Evolutionary conservation across 2,113 vertebrate genomes (phyloP).

Genomic region (Albula glossodonta): DNA sequence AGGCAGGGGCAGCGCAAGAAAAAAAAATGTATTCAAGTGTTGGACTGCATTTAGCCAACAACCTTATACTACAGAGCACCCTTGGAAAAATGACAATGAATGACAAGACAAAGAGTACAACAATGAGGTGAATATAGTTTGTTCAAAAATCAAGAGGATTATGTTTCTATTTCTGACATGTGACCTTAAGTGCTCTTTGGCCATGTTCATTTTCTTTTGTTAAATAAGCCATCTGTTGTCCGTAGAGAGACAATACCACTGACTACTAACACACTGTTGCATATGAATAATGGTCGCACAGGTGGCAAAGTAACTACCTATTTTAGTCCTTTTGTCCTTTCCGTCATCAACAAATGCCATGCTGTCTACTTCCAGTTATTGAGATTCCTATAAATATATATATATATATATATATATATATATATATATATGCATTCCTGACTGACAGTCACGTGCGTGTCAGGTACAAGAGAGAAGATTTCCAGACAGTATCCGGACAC

Average conservation of each 20-base stretch:
- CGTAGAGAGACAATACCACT: neutral
- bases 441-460: neutral
- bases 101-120: neutral
- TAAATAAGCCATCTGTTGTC: conserved; percentile 5
- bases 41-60: neutral
- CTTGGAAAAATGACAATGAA: neutral
- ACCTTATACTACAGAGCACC: neutral
- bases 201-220: neutral
- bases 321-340: neutral
- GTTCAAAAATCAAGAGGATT: neutral
- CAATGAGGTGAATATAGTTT: neutral
- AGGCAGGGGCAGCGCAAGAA: neutral
- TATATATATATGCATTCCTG: neutral
- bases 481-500: neutral
- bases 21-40: neutral
- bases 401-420: too few relatives aligned
- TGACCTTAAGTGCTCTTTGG: neutral
- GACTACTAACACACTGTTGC: neutral
- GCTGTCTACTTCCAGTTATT: neutral
- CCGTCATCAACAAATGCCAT: neutral
- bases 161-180: neutral
- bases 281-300: neutral
- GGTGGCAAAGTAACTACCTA: conserved; percentile 2
- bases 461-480: neutral
- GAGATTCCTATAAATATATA: neutral